Evolutionary conservation across 2,797 vertebrate species (phyloP).

Genomic region (Mormyrus hasselquistii): DNA sequence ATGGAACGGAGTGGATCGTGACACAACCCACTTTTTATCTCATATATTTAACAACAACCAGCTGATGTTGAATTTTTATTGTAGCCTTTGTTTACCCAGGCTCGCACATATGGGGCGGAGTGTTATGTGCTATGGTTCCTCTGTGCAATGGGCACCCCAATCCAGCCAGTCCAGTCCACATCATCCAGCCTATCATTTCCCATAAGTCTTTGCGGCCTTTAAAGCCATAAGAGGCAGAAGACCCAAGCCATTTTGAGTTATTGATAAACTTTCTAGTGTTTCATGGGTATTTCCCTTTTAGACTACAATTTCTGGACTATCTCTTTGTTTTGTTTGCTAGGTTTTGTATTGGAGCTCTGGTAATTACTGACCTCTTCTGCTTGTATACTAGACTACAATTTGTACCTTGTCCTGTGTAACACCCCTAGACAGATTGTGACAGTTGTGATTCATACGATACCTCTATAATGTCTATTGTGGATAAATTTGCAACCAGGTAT

Average conservation of each 20-base stretch:
- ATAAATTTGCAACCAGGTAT: no score
- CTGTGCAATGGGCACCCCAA: not conserved
- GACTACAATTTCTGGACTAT: no score
- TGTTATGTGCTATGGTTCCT: not conserved
- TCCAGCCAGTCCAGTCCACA: not conserved
- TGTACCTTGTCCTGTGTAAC: no score
- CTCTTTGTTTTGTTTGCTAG: no score
- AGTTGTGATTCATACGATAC: no score
- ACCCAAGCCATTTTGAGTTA: not conserved
- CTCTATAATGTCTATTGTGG: no score
- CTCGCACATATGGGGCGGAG: not conserved
- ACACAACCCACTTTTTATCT: not conserved
- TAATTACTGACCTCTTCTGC: no score
- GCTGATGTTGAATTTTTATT: not conserved
- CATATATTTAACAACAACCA: not conserved
- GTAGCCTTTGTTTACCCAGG: not conserved
- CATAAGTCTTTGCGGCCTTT: not conserved
- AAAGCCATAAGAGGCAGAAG: not conserved
- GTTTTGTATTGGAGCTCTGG: no score
- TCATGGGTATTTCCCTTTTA: no score
- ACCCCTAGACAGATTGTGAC: no score
- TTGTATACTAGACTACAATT: no score
- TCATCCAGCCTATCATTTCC: not conserved
- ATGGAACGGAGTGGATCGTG: no score
- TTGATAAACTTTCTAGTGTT: not conserved